Evolutionary conservation across 2,797 vertebrate species (phyloP).

Genomic region (Peromyscus nudipes): DNA sequence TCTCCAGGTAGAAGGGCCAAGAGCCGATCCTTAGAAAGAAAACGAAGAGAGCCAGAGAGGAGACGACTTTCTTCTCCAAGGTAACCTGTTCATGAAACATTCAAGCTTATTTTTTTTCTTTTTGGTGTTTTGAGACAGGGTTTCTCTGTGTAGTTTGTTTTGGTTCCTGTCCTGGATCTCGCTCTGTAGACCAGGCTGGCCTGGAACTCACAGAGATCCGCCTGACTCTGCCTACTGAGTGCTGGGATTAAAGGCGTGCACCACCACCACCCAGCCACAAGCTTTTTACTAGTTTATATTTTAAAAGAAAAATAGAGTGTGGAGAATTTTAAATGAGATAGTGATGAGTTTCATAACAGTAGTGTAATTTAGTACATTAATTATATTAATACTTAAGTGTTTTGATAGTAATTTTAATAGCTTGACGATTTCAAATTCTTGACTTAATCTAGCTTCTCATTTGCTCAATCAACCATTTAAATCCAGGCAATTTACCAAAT

Average conservation of each 20-base stretch:
- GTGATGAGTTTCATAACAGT: neutral
- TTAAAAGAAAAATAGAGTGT: constrained; percentile 33
- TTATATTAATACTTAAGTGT: neutral
- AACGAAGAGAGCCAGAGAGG: constrained; percentile 94
- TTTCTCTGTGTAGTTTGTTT: too few relatives aligned
- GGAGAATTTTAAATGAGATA: neutral
- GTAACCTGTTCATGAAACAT: constrained; percentile 84
- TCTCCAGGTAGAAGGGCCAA: constrained; percentile 93
- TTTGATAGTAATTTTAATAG: neutral
- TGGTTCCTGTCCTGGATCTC: too few relatives aligned
- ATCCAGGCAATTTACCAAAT: constrained; percentile 29
- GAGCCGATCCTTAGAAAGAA: constrained; percentile 94
- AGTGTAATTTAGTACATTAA: neutral
- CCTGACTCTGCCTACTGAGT: too few relatives aligned
- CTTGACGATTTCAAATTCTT: neutral
- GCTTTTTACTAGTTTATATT: neutral
- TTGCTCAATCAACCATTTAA: neutral
- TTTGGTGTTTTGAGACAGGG: too few relatives aligned
- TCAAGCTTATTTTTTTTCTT: too few relatives aligned
- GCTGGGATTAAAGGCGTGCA: too few relatives aligned
- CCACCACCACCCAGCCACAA: neutral
- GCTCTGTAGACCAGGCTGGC: too few relatives aligned
- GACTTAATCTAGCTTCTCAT: constrained; percentile 24
- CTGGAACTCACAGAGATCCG: too few relatives aligned
- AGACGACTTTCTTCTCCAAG: constrained; percentile 94